phyloP scores from a whole-genome alignment of 2,797 vertebrate species.

The Chloroceryle amazona region DNA sequence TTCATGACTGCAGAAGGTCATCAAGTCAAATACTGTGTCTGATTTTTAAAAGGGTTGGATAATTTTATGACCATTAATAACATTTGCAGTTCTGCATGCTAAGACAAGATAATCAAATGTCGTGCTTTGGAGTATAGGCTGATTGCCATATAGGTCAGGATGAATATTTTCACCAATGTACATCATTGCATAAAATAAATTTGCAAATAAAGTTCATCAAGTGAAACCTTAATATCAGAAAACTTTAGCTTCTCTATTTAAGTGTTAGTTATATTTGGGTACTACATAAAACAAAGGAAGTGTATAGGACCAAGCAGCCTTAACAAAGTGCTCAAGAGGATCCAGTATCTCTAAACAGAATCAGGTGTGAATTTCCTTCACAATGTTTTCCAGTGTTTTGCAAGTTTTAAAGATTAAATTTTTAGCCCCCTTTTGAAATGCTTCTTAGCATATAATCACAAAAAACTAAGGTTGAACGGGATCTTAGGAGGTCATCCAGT shows the following conservation, averaged over 20 bases:
- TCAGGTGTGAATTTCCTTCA: background rate
- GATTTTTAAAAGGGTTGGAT: slow-evolving; percentile 72
- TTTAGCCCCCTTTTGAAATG: background rate
- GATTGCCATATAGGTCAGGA: slow-evolving; percentile 48
- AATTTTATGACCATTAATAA: slow-evolving; percentile 75
- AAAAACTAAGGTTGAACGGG: background rate
- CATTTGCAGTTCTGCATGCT: slow-evolving; percentile 65
- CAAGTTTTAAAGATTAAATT: background rate
- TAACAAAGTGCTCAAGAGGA: background rate
- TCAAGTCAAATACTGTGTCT: slow-evolving; percentile 68
- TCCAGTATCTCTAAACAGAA: background rate
- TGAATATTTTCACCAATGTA: slow-evolving; percentile 4
- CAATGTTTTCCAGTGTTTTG: background rate
- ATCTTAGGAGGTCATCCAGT: background rate
- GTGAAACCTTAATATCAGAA: slow-evolving; percentile 28
- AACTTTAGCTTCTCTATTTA: slow-evolving; percentile 40
- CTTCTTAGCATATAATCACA: background rate
- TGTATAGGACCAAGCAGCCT: background rate
- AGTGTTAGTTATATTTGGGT: background rate
- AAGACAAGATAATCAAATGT: slow-evolving; percentile 70
- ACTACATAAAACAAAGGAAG: background rate
- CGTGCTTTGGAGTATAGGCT: background rate
- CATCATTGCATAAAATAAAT: slow-evolving; percentile 19
- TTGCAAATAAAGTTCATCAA: slow-evolving; percentile 27
- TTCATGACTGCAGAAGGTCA: slow-evolving; percentile 67